Evolutionary conservation across 2,888 invertebrate genomes (phyloP), one percentile per base, ranked within the genome.

Genomic region (Malacosoma neustria): DNA sequence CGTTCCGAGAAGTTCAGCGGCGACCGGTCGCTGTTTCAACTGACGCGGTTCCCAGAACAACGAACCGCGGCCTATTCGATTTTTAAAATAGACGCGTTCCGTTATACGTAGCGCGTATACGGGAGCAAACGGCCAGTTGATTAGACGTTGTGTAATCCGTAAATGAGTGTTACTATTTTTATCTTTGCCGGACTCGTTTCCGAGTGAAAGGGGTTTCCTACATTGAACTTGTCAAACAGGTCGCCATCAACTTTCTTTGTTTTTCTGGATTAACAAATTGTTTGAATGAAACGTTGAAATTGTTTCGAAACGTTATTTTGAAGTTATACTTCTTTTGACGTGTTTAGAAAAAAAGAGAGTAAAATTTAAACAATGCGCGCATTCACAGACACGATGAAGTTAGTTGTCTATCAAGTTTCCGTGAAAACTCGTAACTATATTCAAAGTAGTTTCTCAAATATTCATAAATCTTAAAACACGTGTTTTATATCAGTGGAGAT

Each of bases 1-100:
- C 61, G 60, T 81, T 81, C 81, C 48, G 42, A 68, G 81, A 82
- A 79, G 54, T 48, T 50, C 49, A 59, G 45, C 66, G 60, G 45
- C 66, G 72, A 72, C 72, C 75, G 74, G 72, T 73, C 51, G 62
- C 22, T 22, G 22, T 22, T 22, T 9, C 22, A 22, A 22, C 41
- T 51, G 54, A 51, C 47, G 57, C 57, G 57, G 48, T 79, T 79
- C 76, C 66, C 55, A 57, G 76, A 76, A 76, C 57, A 53, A 48
- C 65, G 64, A 64, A 57, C 64, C 58, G 59, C 36, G 46, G 64
- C 58, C 60, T 68, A 65, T 75, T 76, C 70, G 64, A 75, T 77
- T 79, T 79, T 79, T 72, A 69, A 80, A 76, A 77, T 76, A 77
- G 77, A 73, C 55, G 54, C 71, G 68, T 69, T 72, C 74, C 72